phyloP scores from a whole-genome alignment of 1,140 invertebrate species.

The Nephotettix cincticeps region DNA sequence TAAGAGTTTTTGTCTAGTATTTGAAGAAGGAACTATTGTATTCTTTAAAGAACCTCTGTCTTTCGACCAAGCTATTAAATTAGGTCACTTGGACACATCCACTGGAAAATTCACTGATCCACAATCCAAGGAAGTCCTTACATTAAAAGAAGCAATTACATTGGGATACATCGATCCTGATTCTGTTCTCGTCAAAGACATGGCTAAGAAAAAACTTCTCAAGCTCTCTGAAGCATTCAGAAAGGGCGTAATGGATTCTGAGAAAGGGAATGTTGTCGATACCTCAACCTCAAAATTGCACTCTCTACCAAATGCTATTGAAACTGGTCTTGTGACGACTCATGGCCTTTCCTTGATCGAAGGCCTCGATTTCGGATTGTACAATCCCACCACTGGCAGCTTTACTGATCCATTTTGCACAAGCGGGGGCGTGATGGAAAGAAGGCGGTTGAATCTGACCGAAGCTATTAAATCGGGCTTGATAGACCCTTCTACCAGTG shows the following conservation, averaged over 20 bases:
- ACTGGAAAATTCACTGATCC: conserved; percentile 78
- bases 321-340: conserved; percentile 71
- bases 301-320: conserved; percentile 69
- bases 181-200: conserved; percentile 85
- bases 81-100: conserved; percentile 64
- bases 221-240: conserved; percentile 84
- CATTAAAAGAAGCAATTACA: conserved; percentile 80
- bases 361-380: conserved; percentile 77
- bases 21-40: conserved; percentile 70
- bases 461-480: conserved; percentile 76
- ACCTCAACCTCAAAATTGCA: conserved; percentile 79
- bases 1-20: conserved; percentile 66
- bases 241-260: conserved; percentile 82
- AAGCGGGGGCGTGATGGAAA: conserved; percentile 62
- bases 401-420: conserved; percentile 75
- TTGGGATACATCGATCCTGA: conserved; percentile 83
- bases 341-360: conserved; percentile 78
- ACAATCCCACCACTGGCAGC: conserved; percentile 73
- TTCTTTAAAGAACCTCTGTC: conserved; percentile 69
- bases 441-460: conserved; percentile 67
- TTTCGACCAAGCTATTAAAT: conserved; percentile 76
- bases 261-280: conserved; percentile 81
- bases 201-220: conserved; percentile 74
- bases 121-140: conserved; percentile 64
- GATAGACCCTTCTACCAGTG: conserved; percentile 80